A percentile compares a stretch with the other conserved stretches of the same genome.
phyloP scores from a whole-genome alignment of 2,797 vertebrate species.

The Urosaurus nigricauda region DNA sequence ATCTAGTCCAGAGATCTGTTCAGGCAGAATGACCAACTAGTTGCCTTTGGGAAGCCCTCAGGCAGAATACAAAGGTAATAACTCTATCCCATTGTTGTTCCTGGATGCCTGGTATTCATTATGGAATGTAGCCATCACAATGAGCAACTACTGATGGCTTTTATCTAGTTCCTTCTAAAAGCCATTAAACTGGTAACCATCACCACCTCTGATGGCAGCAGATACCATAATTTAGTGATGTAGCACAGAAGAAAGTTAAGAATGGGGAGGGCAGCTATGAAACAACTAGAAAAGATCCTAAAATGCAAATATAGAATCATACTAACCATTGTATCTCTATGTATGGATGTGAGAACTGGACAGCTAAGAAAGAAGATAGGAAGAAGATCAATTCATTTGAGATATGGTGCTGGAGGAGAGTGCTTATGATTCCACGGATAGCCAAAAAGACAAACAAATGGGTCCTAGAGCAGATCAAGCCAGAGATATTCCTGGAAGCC shows the following conservation, averaged over 20 bases:
- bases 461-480: too few species aligned
- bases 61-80: background rate
- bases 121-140: background rate
- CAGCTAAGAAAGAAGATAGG: too few species aligned
- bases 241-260: background rate
- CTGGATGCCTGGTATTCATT: background rate
- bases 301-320: too few species aligned
- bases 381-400: too few species aligned
- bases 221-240: background rate
- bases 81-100: background rate
- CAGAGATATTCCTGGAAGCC: too few species aligned
- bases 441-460: too few species aligned
- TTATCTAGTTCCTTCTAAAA: background rate
- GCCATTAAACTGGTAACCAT: background rate
- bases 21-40: background rate
- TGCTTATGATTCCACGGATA: too few species aligned
- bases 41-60: background rate
- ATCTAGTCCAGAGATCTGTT: background rate
- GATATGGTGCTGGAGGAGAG: too few species aligned
- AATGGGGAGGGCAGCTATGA: too few species aligned
- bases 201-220: background rate
- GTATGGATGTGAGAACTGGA: too few species aligned
- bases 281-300: too few species aligned
- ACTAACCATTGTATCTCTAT: too few species aligned
- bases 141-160: background rate